phyloP scores from a whole-genome alignment of 2,113 vertebrate genomes.

The Anguilla rostrata region DNA sequence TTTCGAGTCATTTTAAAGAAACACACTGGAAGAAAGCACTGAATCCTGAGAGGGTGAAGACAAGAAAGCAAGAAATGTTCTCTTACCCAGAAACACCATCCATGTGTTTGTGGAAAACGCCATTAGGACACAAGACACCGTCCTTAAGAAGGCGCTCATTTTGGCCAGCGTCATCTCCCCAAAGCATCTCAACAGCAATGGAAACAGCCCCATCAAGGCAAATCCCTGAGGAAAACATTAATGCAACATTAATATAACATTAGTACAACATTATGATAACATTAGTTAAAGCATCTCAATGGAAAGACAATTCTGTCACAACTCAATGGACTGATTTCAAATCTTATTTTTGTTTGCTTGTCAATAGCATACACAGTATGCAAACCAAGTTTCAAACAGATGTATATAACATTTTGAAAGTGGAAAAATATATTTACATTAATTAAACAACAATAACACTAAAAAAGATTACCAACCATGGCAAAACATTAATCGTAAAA shows the following conservation, averaged over 20 bases:
- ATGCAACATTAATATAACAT: neutral
- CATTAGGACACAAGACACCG: slow-evolving; percentile 41
- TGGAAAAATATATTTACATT: too few species aligned
- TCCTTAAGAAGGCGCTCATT: slow-evolving; percentile 39
- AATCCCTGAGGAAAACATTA: slow-evolving; percentile 43
- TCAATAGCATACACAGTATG: too few species aligned
- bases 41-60: neutral
- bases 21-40: neutral
- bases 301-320: too few species aligned
- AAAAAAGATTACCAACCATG: too few species aligned
- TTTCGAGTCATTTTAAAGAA: neutral
- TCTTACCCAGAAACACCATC: slow-evolving; percentile 57
- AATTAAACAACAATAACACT: too few species aligned
- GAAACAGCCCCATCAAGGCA: slow-evolving; percentile 50
- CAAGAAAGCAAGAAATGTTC: neutral
- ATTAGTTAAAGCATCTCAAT: neutral
- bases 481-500: too few species aligned
- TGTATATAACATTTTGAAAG: neutral
- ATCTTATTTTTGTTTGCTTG: neutral
- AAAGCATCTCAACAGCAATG: slow-evolving; percentile 43
- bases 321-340: too few species aligned
- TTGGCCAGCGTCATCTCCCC: slow-evolving; percentile 55
- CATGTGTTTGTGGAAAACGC: slow-evolving; percentile 57
- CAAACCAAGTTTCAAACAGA: too few species aligned
- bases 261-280: neutral